Evolutionary conservation across 1,140 invertebrate species (phyloP).

Genomic region (Acromyrmex heyeri): DNA sequence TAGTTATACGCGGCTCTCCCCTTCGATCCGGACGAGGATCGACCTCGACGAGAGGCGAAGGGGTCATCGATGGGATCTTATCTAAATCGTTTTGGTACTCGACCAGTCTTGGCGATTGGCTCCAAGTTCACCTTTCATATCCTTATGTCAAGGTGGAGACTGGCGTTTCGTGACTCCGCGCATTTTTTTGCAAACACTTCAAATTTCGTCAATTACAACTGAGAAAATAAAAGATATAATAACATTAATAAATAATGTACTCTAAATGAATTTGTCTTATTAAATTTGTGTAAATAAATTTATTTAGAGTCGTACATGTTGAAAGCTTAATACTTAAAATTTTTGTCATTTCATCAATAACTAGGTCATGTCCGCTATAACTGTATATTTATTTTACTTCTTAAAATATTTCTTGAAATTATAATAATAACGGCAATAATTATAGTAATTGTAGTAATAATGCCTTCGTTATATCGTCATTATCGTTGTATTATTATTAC

Average conservation of each 20-base stretch:
- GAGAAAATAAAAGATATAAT: neutral
- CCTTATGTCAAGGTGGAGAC: neutral
- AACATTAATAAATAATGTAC: too few relatives aligned
- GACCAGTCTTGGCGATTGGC: neutral
- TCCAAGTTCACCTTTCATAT: neutral
- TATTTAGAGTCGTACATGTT: too few relatives aligned
- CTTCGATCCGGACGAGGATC: slow-evolving; percentile 18
- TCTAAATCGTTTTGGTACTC: slow-evolving; percentile 44
- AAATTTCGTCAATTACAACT: slow-evolving; percentile 18
- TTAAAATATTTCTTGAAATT: neutral
- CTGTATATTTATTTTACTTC: too few relatives aligned
- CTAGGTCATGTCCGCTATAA: too few relatives aligned
- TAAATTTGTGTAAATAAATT: too few relatives aligned
- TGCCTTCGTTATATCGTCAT: too few relatives aligned
- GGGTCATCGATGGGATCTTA: slow-evolving; percentile 55
- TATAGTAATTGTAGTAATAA: too few relatives aligned
- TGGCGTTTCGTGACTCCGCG: neutral
- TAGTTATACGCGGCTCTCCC: slow-evolving; percentile 69
- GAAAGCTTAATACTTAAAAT: too few relatives aligned
- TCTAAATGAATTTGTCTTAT: too few relatives aligned
- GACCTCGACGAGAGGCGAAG: slow-evolving; percentile 34
- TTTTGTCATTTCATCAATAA: too few relatives aligned
- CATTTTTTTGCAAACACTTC: slow-evolving; percentile 1
- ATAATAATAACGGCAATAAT: neutral
- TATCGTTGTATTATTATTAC: too few relatives aligned